Conservation (phyloP, 2,113 vertebrate species). For the Motacilla alba region DNA sequence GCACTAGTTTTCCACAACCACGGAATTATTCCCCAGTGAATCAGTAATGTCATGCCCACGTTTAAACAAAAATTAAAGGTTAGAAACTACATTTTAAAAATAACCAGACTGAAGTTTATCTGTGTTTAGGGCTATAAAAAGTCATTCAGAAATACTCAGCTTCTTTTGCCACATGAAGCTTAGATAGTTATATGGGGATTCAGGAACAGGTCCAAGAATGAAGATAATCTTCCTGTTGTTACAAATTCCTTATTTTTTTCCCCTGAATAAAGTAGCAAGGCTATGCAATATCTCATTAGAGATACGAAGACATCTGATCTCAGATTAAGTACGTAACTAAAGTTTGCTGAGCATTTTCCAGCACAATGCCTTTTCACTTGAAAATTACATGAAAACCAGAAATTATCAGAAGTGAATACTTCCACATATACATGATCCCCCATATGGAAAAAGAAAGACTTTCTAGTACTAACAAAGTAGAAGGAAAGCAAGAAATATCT, state of each 20-base stretch:
- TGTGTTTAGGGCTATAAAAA: not conserved
- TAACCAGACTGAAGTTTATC: not conserved
- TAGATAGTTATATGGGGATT: not conserved
- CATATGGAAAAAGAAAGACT: not conserved
- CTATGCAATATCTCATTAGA: not conserved
- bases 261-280: not conserved
- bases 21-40: not conserved
- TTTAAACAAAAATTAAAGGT: not conserved
- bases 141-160: not conserved
- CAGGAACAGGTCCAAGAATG: not conserved
- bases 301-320: not conserved
- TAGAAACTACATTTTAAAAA: not conserved
- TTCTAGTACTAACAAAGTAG: not conserved
- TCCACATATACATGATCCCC: rapidly evolving
- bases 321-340: not conserved
- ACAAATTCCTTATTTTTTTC: not conserved
- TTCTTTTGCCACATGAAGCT: not conserved
- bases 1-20: not conserved
- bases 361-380: not conserved
- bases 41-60: not conserved
- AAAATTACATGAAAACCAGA: not conserved
- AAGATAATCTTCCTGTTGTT: not conserved
- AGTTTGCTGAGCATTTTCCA: not conserved
- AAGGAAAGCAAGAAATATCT: not conserved
- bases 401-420: not conserved